A percentile compares a stretch with the other conserved stretches of the same genome.
Conservation (phyloP, 2,888 invertebrate species). For the Ryuthela nishihirai region DNA sequence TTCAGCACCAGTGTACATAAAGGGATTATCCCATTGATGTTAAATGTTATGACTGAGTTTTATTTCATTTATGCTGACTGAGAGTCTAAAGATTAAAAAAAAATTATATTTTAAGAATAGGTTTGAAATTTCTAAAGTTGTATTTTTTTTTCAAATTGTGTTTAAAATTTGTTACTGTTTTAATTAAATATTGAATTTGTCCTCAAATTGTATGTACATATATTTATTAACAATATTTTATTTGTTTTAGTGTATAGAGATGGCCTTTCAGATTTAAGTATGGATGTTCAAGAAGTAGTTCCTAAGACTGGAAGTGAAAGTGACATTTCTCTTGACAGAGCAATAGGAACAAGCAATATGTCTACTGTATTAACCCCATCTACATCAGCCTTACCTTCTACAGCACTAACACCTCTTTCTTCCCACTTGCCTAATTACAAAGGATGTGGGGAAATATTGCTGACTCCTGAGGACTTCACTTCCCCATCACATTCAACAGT, state of each 20-base stretch:
- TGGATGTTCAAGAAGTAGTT: slow-evolving; percentile 37
- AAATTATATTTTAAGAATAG: too few relatives aligned
- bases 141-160: too few relatives aligned
- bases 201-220: too few relatives aligned
- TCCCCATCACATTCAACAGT: slow-evolving; percentile 51
- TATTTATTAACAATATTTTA: too few relatives aligned
- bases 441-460: slow-evolving; percentile 53
- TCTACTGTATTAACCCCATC: slow-evolving; percentile 1
- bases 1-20: too few relatives aligned
- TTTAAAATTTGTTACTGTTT: too few relatives aligned
- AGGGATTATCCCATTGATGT: too few relatives aligned
- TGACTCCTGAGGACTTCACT: slow-evolving; percentile 84
- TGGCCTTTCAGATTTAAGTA: slow-evolving; percentile 49
- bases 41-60: too few relatives aligned
- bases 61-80: too few relatives aligned
- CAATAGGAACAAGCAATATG: slow-evolving; percentile 1
- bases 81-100: too few relatives aligned
- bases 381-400: background rate
- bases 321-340: slow-evolving; percentile 3
- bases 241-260: slow-evolving; percentile 41
- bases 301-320: slow-evolving; percentile 4
- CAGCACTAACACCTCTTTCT: slow-evolving; percentile 7
- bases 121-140: too few relatives aligned
- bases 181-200: too few relatives aligned
- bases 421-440: slow-evolving; percentile 13